These are phyloP conservation scores for Phyllostomus hastatus DNA, from an alignment of 2,113 vertebrate species.

Conservation along the genomic window DNA sequence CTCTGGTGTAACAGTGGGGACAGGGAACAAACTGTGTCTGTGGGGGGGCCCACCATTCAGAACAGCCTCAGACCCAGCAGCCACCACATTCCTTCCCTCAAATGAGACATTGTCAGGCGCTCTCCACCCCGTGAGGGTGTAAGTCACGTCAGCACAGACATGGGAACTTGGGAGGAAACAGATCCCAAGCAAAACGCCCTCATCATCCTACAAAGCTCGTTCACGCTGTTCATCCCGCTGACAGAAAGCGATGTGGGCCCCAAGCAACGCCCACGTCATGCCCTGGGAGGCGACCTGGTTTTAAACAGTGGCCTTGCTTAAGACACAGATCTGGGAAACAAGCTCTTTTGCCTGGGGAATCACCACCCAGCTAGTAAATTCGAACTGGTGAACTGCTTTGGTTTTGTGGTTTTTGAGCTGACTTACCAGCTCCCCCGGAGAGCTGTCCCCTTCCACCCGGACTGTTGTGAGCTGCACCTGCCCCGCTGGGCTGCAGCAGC, in stretches of 20 bases:
- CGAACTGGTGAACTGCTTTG: not conserved
- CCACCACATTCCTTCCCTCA: not conserved
- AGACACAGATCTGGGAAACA: not conserved
- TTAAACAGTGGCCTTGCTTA: not conserved
- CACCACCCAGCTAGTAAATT: not conserved
- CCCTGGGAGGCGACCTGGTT: not conserved
- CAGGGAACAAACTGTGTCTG: not conserved
- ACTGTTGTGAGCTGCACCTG: not conserved
- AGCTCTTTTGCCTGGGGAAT: not conserved
- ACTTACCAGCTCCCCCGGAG: not conserved
- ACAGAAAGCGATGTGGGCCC: not conserved
- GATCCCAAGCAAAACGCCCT: not conserved
- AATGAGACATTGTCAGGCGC: not conserved
- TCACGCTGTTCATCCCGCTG: not conserved
- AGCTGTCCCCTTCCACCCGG: not conserved
- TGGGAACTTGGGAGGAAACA: not conserved
- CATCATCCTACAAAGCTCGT: not conserved
- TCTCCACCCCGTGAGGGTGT: not conserved
- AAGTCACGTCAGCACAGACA: not conserved
- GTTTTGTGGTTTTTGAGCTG: not conserved
- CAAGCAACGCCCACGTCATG: not conserved
- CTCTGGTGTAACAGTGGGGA: not conserved
- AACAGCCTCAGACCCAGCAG: not conserved
- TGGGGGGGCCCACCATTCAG: not conserved
- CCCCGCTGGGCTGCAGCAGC: not conserved